phyloP scores from a whole-genome alignment of 1,140 invertebrate species.

The Tetragnatha versicolor region DNA sequence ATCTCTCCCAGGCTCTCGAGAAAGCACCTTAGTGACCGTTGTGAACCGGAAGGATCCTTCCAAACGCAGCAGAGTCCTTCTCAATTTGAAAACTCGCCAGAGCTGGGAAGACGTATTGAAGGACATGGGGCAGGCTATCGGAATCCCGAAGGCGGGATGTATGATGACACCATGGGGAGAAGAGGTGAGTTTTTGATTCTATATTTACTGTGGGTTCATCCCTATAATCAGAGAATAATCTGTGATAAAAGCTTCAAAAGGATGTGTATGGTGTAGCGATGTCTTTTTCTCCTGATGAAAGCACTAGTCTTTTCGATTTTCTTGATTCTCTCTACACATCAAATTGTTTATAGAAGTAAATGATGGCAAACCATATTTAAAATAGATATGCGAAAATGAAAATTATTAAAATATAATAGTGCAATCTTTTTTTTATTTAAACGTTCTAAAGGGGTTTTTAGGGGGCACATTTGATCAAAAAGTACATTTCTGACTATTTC shows the following conservation, averaged over 20 bases:
- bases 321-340: no score
- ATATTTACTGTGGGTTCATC: not conserved
- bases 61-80: constrained; percentile 80
- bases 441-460: no score
- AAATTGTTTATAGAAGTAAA: no score
- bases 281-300: no score
- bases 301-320: no score
- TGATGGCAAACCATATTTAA: no score
- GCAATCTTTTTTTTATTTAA: no score
- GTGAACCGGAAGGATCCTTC: constrained; percentile 89
- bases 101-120: constrained; percentile 92
- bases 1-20: constrained; percentile 61
- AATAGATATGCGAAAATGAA: no score
- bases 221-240: not conserved
- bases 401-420: no score
- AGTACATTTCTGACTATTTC: no score
- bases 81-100: constrained; percentile 89
- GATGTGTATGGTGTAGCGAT: no score
- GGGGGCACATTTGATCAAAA: no score
- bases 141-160: constrained; percentile 83
- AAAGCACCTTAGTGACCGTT: constrained; percentile 83
- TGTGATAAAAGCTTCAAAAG: not conserved
- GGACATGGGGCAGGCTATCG: constrained; percentile 88
- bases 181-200: constrained; percentile 71
- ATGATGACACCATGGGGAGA: constrained; percentile 90